phyloP scores from a whole-genome alignment of 1,140 invertebrate genomes.

The Zaprionus capensis region DNA sequence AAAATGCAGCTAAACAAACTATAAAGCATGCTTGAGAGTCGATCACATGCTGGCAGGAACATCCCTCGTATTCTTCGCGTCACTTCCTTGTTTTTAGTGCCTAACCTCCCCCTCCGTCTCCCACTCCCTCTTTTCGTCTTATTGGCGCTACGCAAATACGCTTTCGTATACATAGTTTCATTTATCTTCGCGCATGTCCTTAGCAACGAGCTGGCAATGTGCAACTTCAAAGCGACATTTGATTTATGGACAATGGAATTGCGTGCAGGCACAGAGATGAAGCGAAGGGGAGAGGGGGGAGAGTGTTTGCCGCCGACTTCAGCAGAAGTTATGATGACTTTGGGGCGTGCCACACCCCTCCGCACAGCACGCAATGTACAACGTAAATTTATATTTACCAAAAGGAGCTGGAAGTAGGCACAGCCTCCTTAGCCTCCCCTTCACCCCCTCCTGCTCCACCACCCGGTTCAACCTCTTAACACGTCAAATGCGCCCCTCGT shows the following conservation, averaged over 20 bases:
- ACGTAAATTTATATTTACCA: conserved; percentile 70
- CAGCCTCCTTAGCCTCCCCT: not conserved
- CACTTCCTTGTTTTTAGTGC: not conserved
- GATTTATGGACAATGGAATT: conserved; percentile 69
- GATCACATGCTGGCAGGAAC: not conserved
- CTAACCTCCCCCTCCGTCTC: not conserved
- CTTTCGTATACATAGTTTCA: conserved; percentile 65
- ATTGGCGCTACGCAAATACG: conserved; percentile 17
- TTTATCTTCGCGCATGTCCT: conserved; percentile 55
- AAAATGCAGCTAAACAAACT: not conserved
- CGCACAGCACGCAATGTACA: not conserved
- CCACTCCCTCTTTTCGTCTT: not conserved
- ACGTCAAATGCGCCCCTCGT: conserved; percentile 60
- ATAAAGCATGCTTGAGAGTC: not conserved
- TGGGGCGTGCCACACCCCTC: conserved; percentile 45
- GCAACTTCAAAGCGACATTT: conserved; percentile 77
- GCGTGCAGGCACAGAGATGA: not conserved
- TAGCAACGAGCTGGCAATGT: conserved; percentile 40
- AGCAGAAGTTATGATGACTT: conserved; percentile 76
- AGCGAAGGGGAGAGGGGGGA: conserved; percentile 6
- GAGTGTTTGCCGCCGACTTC: conserved; percentile 8
- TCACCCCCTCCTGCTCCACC: not conserved
- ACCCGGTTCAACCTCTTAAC: not conserved
- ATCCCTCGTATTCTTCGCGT: not conserved
- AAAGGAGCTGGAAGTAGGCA: not conserved